These are phyloP conservation scores for Artibeus lituratus DNA, from an alignment of 2,797 vertebrate species.

Conservation along the genomic window DNA sequence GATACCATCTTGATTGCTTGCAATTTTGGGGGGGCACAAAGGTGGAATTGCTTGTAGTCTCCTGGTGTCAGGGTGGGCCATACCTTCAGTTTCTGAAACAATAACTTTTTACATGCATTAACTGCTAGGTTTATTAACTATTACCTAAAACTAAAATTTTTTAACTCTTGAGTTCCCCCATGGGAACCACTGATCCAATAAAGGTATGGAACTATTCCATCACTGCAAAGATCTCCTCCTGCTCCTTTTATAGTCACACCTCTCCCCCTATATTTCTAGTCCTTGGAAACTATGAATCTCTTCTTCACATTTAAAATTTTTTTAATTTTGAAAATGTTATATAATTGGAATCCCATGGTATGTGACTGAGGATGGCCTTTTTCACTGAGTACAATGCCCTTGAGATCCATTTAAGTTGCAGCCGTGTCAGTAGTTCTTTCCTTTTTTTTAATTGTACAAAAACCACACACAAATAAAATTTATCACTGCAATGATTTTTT, in stretches of 20 bases:
- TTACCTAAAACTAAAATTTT: too few relatives aligned
- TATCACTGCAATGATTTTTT: background rate
- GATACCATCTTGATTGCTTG: too few relatives aligned
- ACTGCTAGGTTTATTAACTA: too few relatives aligned
- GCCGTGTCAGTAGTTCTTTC: background rate
- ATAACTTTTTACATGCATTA: too few relatives aligned
- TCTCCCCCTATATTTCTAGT: background rate
- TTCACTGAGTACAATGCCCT: background rate
- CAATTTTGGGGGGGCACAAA: too few relatives aligned
- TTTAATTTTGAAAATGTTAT: background rate
- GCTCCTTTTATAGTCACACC: background rate
- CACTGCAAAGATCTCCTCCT: background rate
- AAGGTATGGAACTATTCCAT: background rate
- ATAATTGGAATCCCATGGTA: background rate
- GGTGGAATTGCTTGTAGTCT: too few relatives aligned
- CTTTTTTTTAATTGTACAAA: background rate
- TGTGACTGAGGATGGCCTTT: background rate
- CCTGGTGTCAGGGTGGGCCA: too few relatives aligned
- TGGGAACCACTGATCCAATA: background rate
- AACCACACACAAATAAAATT: background rate
- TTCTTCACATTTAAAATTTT: background rate
- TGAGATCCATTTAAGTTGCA: background rate
- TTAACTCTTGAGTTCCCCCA: background rate
- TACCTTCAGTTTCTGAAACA: too few relatives aligned
- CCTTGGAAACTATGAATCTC: background rate